Percentiles rank a stretch among this genome's conserved stretches.
Evolutionary conservation across 2,113 vertebrate genomes (phyloP).

Genomic region (Amazona vittata): DNA sequence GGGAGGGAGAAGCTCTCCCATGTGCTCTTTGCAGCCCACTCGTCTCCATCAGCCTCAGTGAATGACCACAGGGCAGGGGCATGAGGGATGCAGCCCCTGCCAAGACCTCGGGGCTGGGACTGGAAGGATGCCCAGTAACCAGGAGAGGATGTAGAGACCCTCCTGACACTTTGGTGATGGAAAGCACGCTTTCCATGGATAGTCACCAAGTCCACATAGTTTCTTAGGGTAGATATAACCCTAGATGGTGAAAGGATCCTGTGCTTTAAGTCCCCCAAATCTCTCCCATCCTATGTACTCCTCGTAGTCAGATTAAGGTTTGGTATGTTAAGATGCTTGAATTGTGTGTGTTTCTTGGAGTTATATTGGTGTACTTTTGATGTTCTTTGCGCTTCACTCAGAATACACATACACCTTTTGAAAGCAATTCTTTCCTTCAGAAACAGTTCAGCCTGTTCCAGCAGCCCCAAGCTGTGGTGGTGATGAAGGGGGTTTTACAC

Average conservation of each 20-base stretch:
- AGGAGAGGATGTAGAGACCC: no score
- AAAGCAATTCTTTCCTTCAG: background rate
- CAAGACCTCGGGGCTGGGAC: accelerated
- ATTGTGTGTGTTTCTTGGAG: background rate
- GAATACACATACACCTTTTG: no score
- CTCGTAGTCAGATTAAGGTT: background rate
- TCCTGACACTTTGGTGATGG: background rate
- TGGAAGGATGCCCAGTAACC: accelerated
- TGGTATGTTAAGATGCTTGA: background rate
- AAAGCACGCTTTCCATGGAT: background rate
- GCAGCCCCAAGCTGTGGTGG: accelerated
- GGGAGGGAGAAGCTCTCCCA: background rate
- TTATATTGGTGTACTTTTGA: background rate
- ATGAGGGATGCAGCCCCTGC: background rate
- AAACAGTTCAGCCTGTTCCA: background rate
- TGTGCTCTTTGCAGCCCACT: no score
- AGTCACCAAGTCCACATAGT: accelerated
- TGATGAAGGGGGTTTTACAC: background rate
- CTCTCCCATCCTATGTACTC: background rate
- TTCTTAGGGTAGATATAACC: no score
- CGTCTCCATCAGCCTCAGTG: background rate
- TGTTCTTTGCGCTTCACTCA: background rate
- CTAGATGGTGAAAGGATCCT: background rate
- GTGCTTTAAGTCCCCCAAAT: background rate
- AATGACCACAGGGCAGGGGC: background rate